A percentile compares a stretch with the other conserved stretches of the same genome.
Evolutionary conservation across 2,797 vertebrate genomes (phyloP).

Genomic region (Myotis daubentonii): DNA sequence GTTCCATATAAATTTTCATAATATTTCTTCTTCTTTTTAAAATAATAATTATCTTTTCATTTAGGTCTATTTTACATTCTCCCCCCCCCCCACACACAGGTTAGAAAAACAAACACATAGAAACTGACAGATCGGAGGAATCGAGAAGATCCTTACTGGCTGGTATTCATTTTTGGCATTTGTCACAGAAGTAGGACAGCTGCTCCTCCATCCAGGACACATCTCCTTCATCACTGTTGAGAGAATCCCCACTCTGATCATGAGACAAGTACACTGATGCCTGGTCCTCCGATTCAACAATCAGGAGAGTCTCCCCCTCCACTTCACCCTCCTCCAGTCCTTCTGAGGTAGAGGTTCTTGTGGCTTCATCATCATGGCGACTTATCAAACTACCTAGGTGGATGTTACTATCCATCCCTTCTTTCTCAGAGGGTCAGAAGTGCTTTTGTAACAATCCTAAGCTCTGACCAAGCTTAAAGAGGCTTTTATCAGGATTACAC

Average conservation of each 20-base stretch:
- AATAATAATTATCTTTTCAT: conserved; percentile 53
- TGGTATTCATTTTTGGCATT: conserved; percentile 97
- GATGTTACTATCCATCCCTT: conserved; percentile 84
- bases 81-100: neutral
- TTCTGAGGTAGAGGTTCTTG: conserved; percentile 93
- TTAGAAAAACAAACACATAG: conserved; percentile 10
- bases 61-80: conserved; percentile 63
- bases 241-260: conserved; percentile 96
- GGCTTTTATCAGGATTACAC: neutral
- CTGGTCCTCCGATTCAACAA: conserved; percentile 97
- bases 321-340: conserved; percentile 98
- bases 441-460: neutral
- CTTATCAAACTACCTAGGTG: conserved; percentile 87
- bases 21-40: no score
- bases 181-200: conserved; percentile 96
- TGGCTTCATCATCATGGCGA: conserved; percentile 91
- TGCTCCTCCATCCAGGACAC: conserved; percentile 92
- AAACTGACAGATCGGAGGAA: conserved; percentile 24
- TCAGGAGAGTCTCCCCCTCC: conserved; percentile 96
- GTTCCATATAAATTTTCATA: no score
- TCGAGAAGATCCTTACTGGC: conserved; percentile 87
- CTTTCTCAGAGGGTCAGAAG: neutral
- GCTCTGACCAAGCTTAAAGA: neutral
- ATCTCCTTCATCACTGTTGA: conserved; percentile 94
- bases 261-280: conserved; percentile 96